These are phyloP conservation scores for Danio choprae DNA, from an alignment of 2,797 vertebrate species.

Conservation along the genomic window DNA sequence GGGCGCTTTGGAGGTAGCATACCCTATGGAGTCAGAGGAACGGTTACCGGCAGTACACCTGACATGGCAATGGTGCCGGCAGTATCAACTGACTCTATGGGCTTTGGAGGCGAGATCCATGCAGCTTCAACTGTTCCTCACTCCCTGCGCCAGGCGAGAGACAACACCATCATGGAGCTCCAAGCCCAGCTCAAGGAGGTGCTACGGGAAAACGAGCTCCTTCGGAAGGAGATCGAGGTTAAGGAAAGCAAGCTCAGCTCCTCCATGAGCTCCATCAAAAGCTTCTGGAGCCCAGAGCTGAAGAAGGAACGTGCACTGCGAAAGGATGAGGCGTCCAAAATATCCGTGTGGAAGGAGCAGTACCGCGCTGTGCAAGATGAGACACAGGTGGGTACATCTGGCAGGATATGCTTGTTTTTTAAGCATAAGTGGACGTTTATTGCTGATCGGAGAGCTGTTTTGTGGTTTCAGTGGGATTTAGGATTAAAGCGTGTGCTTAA, in stretches of 20 bases:
- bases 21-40: conserved; percentile 91
- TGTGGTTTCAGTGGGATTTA: conserved; percentile 9
- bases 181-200: conserved; percentile 98
- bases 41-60: conserved; percentile 95
- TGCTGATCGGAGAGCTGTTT: conserved; percentile 16
- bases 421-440: neutral
- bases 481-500: conserved; percentile 5
- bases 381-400: conserved; percentile 87
- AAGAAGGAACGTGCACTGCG: conserved; percentile 97
- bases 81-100: conserved; percentile 89
- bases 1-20: conserved; percentile 83
- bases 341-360: conserved; percentile 96
- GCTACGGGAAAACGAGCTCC: conserved; percentile 91
- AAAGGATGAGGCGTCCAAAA: conserved; percentile 98
- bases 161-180: conserved; percentile 98
- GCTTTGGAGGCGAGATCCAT: conserved; percentile 96
- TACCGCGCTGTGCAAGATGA: conserved; percentile 96
- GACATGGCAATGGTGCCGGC: conserved; percentile 88
- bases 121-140: conserved; percentile 97
- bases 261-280: conserved; percentile 99
- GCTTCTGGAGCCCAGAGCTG: conserved; percentile 98
- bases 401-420: conserved; percentile 9
- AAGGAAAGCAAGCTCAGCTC: conserved; percentile 99
- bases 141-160: conserved; percentile 94
- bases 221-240: conserved; percentile 94